A percentile compares a stretch with the other conserved stretches of the same genome.
phyloP scores from a whole-genome alignment of 2,888 invertebrate species.

The Perdita meconis region DNA sequence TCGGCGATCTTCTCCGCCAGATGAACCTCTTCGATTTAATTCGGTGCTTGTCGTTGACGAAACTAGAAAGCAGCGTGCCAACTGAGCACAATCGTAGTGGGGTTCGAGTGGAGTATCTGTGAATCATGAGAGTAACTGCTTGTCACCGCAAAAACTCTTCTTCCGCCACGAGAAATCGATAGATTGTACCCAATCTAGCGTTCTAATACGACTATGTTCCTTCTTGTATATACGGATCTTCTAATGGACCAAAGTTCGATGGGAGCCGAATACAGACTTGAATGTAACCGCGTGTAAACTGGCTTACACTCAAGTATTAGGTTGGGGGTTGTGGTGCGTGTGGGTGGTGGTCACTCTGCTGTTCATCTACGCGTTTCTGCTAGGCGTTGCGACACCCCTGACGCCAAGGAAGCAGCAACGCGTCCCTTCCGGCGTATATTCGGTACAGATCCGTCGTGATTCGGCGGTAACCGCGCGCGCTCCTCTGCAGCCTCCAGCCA shows the following conservation, averaged over 20 bases:
- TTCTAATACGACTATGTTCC: background rate
- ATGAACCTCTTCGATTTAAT: background rate
- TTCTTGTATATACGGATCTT: background rate
- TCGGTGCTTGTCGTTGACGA: constrained; percentile 4
- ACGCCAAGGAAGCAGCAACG: constrained; percentile 55
- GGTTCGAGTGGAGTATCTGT: constrained; percentile 3
- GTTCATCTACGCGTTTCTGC: constrained; percentile 77
- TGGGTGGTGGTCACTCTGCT: constrained; percentile 76
- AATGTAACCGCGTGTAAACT: constrained; percentile 69
- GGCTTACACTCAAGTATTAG: constrained; percentile 77
- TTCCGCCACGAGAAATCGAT: background rate
- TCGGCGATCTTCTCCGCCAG: background rate
- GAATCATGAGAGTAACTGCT: background rate
- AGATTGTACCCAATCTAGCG: background rate
- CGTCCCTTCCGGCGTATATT: constrained; percentile 55
- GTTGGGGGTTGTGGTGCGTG: constrained; percentile 79
- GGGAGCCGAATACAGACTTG: background rate
- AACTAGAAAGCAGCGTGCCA: constrained; percentile 10
- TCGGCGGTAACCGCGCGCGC: constrained; percentile 52
- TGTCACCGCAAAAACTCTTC: constrained; percentile 8
- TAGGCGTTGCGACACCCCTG: constrained; percentile 78
- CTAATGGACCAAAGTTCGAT: background rate
- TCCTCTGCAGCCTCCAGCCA: constrained; percentile 61
- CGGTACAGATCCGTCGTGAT: constrained; percentile 61
- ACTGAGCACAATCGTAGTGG: background rate